Base-by-base conservation (phyloP, 2,113 vertebrate species). In the Azemiops feae region DNA sequence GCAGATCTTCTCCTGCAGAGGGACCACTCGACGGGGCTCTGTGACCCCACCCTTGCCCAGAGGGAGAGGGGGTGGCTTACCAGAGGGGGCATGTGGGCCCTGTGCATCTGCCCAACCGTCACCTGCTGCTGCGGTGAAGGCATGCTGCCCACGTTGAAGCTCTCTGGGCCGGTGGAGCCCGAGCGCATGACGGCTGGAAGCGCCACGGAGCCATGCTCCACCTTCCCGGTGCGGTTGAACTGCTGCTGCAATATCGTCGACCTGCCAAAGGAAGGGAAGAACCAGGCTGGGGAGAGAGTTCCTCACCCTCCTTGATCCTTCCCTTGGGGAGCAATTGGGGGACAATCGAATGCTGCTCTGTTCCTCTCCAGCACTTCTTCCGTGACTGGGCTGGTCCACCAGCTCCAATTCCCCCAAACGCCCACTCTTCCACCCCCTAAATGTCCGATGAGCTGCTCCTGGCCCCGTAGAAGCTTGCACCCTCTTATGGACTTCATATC, bases 191-290 rank as follows among this genome's bases (percentile, higher is more conserved):
- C 98, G 0, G 99, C 99, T 0, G 99, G 99, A 85, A 99, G 97
- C 0, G 99, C 99, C 64, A 99, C 99, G 0, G 99, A 99, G 92
- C 99, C 98, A 0, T 99, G 99, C 95, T 99, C 99, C 74, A 98
- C 99, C 20, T 99, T 99, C 0, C 99, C 99, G 0, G 99, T 98
- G 0, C 99, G 98, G 96, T 99, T 99, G 93, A 99, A 99, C 97
- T 99, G 99, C 97, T 99, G 99, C 97, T 99, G 99, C 96, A 99
- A 94, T 94, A 99, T 99, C 30, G 99, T 99, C 85, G 99, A 98
- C 92, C 99, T 99, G 90, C 0, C 14, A 25, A 85, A 7, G 52
- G 50, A 43, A 85, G 88, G 4, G 8, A 8, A n/a, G 0, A 25
- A 0, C 0, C 0, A 39, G 5, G 74, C 34, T 43, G 25, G 22